A percentile compares a stretch with the other conserved stretches of the same genome.
Evolutionary conservation across 2,888 invertebrate genomes (phyloP).

Genomic region (Sipha maydis): DNA sequence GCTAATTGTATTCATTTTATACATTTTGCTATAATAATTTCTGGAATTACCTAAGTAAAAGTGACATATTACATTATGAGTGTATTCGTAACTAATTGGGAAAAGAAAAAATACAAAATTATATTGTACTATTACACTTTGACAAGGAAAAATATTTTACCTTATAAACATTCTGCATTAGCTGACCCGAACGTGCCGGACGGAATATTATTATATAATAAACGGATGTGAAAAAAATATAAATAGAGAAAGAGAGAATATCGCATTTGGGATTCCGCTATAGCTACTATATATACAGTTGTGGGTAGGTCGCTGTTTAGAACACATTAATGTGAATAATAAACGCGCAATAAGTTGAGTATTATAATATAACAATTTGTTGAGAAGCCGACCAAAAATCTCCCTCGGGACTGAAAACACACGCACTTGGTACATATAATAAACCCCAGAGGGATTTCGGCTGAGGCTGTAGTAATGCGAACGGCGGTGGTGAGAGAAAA

Average conservation of each 20-base stretch:
- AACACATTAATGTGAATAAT: too few relatives aligned
- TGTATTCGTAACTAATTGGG: neutral
- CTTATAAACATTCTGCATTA: neutral
- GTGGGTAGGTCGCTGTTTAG: neutral
- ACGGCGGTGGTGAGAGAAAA: neutral
- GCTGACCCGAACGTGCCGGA: too few relatives aligned
- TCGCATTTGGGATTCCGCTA: too few relatives aligned
- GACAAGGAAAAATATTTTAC: neutral
- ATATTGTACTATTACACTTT: neutral
- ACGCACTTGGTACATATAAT: neutral
- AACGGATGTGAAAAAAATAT: neutral
- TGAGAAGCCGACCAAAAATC: neutral
- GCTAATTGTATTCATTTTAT: constrained; percentile 14
- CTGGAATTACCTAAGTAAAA: neutral
- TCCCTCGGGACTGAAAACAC: neutral
- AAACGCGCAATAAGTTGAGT: too few relatives aligned
- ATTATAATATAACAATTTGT: too few relatives aligned
- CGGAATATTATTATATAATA: too few relatives aligned
- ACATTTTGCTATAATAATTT: neutral
- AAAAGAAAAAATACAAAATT: constrained; percentile 5
- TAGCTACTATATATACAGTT: too few relatives aligned
- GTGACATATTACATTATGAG: constrained; percentile 1
- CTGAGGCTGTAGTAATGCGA: neutral
- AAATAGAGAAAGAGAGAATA: too few relatives aligned
- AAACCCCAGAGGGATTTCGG: constrained; percentile 9